Evolutionary conservation across 2,797 vertebrate genomes (phyloP), one percentile per base, ranked within the genome.

Genomic region (Rhabdomys pumilio): DNA sequence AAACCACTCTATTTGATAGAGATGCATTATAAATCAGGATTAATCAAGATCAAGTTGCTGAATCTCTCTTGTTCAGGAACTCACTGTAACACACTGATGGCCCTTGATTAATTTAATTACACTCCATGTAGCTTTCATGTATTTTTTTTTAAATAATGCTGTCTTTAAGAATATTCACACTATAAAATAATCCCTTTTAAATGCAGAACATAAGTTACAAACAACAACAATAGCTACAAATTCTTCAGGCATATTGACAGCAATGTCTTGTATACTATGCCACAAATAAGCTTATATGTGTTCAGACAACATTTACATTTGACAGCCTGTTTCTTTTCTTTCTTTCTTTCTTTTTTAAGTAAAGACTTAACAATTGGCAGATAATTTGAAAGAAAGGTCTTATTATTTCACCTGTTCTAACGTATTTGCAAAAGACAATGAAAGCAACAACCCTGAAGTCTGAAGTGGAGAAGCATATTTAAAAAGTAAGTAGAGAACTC

Each of bases 71-170:
- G 19, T 34, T 86, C 59, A 96, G 20, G 17, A 93, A 84, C 63
- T 95, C 89, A 87, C n/a, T 81, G 53, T 77, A 67, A 47, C 10
- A 80, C 15, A 81, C 0, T 72, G 53, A 96, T 77, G 4, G 31
- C 2, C 63, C 69, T 92, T 97, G 79, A 98, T 96, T 96, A 96
- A 91, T 65, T 94, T 96, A 96, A 95, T 96, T 92, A 31, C 19
- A 92, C 24, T 61, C 63, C 79, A 34, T 80, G 22, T 44, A 95
- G 76, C 26, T 89, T 96, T 57, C 50, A 89, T 63, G 61, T n/a
- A 11, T 9, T 85, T 94, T 82, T 26, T 79, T 26, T 79, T 63
- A 81, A 61, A 26, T 80, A 89, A 93, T 95, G 61, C 5, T 86
- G 69, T 17, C 63, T 89, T 92, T 94, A 84, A 95, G 85, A 38